phyloP scores from a whole-genome alignment of 1,140 invertebrate species.

The Battus philenor region DNA sequence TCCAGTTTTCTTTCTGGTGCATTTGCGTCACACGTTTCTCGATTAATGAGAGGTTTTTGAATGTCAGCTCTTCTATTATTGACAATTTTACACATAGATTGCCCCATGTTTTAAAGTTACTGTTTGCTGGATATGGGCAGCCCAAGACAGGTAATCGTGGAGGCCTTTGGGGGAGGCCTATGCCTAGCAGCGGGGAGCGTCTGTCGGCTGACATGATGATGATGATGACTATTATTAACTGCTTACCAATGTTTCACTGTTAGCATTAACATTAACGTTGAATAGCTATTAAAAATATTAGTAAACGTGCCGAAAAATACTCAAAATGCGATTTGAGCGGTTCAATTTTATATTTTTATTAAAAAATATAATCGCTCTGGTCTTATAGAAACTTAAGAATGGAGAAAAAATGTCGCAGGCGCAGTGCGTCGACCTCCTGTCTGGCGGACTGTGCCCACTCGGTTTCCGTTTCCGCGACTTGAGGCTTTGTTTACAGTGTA shows the following conservation, averaged over 20 bases:
- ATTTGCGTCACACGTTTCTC: too few relatives aligned
- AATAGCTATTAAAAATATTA: background rate
- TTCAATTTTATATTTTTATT: too few relatives aligned
- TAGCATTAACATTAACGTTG: background rate
- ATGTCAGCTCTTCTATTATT: too few relatives aligned
- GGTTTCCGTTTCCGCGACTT: constrained; percentile 14
- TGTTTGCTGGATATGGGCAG: too few relatives aligned
- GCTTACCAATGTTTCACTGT: too few relatives aligned
- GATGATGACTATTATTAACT: too few relatives aligned
- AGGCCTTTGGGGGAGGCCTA: background rate
- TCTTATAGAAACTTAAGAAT: background rate
- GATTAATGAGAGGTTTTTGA: too few relatives aligned
- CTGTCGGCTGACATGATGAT: too few relatives aligned
- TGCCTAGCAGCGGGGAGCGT: background rate
- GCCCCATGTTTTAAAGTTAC: too few relatives aligned
- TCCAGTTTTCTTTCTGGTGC: too few relatives aligned
- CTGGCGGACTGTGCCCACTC: constrained; percentile 13
- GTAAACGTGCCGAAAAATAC: background rate
- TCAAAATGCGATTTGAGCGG: background rate
- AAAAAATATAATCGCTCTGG: background rate
- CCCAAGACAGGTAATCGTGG: too few relatives aligned
- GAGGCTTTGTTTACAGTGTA: constrained; percentile 7
- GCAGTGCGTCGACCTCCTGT: constrained; percentile 10
- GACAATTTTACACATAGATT: too few relatives aligned
- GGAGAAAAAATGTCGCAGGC: constrained; percentile 6